Percentiles rank a stretch among this genome's conserved stretches.
Conservation (phyloP, 2,888 invertebrate species). For the Dexiosoma caninum region DNA sequence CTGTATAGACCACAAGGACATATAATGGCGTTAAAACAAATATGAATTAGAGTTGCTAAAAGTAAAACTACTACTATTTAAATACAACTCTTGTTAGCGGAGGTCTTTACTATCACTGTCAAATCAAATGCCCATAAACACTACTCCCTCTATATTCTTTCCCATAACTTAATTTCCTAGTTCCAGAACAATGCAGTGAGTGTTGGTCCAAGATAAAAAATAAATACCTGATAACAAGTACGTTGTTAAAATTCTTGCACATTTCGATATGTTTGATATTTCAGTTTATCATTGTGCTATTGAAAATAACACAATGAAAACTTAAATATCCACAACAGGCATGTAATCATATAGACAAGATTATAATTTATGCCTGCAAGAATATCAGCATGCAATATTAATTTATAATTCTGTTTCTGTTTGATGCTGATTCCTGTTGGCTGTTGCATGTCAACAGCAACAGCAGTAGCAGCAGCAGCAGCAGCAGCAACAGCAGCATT, state of each 20-base stretch:
- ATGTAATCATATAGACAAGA: conserved; percentile 18
- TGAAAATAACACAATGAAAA: not conserved
- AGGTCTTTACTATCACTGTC: too few relatives aligned
- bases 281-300: not conserved
- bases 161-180: too few relatives aligned
- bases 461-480: not conserved
- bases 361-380: conserved; percentile 7
- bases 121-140: too few relatives aligned
- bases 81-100: too few relatives aligned
- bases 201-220: too few relatives aligned
- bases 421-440: not conserved
- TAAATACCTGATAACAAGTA: too few relatives aligned
- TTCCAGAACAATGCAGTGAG: too few relatives aligned
- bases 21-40: too few relatives aligned
- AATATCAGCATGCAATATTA: conserved; percentile 38
- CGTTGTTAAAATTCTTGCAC: not conserved
- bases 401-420: not conserved
- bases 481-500: not conserved
- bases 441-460: conserved; percentile 33
- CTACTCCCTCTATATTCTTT: too few relatives aligned
- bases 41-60: too few relatives aligned
- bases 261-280: not conserved
- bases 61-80: too few relatives aligned
- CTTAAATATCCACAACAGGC: not conserved
- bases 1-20: too few relatives aligned